Conservation (phyloP, 2,113 vertebrate species). For the Macheiramphus alcinus region DNA sequence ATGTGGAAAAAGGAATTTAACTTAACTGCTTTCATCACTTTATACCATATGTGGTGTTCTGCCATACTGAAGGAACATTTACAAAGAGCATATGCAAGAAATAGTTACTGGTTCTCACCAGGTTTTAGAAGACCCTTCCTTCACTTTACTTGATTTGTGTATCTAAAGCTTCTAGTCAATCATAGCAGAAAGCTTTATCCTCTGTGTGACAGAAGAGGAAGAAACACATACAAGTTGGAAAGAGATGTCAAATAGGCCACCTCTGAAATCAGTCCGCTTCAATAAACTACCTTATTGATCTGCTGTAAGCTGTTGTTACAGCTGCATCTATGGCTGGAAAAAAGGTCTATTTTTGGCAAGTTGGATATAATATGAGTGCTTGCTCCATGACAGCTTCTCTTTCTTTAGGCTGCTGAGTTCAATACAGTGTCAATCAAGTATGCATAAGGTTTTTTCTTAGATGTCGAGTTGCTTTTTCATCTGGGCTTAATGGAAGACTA, state of each 20-base stretch:
- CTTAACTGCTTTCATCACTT: neutral
- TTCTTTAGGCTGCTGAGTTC: neutral
- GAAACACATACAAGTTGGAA: neutral
- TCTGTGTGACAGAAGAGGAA: neutral
- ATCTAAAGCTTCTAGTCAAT: neutral
- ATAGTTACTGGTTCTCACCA: neutral
- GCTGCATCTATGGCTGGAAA: neutral
- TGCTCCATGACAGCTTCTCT: neutral
- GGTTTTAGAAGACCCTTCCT: neutral
- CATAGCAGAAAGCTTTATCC: neutral
- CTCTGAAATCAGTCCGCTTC: neutral
- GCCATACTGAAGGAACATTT: fast-evolving
- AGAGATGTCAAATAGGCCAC: neutral
- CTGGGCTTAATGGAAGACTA: neutral
- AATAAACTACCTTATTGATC: neutral
- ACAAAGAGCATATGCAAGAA: neutral
- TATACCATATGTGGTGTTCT: neutral
- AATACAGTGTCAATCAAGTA: neutral
- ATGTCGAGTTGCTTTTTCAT: neutral
- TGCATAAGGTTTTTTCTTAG: neutral
- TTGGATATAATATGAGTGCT: neutral
- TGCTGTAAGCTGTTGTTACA: neutral
- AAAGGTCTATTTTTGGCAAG: neutral
- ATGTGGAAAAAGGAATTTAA: neutral
- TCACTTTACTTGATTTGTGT: neutral